phyloP scores from a whole-genome alignment of 2,888 invertebrate genomes.

The Mesochorus sp. region DNA sequence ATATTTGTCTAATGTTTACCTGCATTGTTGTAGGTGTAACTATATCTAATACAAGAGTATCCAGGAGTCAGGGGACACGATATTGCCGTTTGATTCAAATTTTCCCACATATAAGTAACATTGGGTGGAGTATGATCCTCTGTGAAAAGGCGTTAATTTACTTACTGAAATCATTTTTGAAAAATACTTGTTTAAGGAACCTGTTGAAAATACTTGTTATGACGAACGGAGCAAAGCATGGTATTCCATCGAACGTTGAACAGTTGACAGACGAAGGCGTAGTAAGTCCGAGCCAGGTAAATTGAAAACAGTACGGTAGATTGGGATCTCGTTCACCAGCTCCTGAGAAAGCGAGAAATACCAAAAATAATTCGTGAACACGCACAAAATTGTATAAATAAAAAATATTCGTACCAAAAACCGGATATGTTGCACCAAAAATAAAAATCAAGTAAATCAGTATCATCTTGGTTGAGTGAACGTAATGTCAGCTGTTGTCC shows the following conservation, averaged over 20 bases:
- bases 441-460: conserved; percentile 35
- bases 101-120: conserved; percentile 68
- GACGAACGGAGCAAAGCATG: conserved; percentile 65
- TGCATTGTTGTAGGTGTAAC: conserved; percentile 68
- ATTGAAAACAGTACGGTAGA: conserved; percentile 70
- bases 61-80: conserved; percentile 67
- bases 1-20: no score
- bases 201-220: conserved; percentile 57
- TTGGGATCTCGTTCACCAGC: neutral
- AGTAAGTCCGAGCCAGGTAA: conserved; percentile 71
- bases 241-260: conserved; percentile 32
- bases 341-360: conserved; percentile 5
- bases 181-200: neutral
- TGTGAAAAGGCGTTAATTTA: conserved; percentile 22
- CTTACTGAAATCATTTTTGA: neutral
- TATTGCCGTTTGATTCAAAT: conserved; percentile 56
- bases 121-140: conserved; percentile 55
- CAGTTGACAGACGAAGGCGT: conserved; percentile 17
- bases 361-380: neutral
- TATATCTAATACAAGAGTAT: conserved; percentile 71
- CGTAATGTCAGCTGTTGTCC: conserved; percentile 40
- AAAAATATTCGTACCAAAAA: conserved; percentile 23
- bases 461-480: conserved; percentile 36
- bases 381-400: neutral
- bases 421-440: conserved; percentile 13